Conservation (phyloP, 2,113 vertebrate genomes). For the Nettapus auritus region DNA sequence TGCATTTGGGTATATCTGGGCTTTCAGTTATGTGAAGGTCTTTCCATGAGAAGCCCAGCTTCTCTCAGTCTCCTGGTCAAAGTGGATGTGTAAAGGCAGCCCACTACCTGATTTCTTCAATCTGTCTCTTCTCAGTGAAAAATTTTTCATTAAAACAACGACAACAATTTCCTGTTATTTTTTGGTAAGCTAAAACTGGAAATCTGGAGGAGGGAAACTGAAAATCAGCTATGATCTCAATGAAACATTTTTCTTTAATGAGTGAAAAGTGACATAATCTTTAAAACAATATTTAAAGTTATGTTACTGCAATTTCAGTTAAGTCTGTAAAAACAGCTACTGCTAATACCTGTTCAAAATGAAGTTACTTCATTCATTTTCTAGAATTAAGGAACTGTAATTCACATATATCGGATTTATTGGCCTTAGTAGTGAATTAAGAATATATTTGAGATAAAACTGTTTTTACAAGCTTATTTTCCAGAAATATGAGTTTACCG, state of each 20-base stretch:
- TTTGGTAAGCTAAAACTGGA: neutral
- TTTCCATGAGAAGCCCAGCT: rapidly evolving
- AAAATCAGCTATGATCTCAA: neutral
- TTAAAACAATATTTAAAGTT: neutral
- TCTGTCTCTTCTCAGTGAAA: neutral
- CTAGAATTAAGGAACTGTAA: constrained; percentile 1
- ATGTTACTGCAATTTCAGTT: neutral
- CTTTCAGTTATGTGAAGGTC: neutral
- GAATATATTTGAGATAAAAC: neutral
- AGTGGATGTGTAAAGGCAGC: neutral
- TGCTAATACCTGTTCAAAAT: neutral
- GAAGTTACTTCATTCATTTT: constrained; percentile 1
- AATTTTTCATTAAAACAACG: neutral
- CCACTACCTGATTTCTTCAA: neutral
- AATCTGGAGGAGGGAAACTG: neutral
- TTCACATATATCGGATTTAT: neutral
- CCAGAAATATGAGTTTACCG: neutral
- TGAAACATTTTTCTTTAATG: neutral
- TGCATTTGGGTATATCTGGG: neutral
- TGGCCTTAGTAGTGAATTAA: neutral
- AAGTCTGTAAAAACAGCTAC: neutral
- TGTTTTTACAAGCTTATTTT: neutral
- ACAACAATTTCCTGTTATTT: neutral
- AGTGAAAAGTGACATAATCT: neutral
- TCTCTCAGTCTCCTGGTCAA: neutral